These are phyloP conservation scores for Tiliqua scincoides DNA, from an alignment of 2,113 vertebrate genomes.

Conservation along the genomic window DNA sequence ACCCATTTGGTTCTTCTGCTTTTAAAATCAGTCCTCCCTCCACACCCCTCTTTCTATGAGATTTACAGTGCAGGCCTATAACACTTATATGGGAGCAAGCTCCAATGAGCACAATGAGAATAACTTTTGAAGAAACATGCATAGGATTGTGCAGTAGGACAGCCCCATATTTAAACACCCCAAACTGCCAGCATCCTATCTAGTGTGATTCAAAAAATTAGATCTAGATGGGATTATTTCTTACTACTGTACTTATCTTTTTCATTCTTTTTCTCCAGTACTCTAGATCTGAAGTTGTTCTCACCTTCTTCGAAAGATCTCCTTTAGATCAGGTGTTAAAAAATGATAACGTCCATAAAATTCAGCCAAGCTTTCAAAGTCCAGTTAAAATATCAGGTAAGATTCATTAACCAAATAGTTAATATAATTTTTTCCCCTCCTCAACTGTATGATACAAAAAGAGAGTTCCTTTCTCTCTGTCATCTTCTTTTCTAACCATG, in stretches of 20 bases:
- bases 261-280: conserved; percentile 77
- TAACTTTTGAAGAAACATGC: too few species aligned
- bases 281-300: conserved; percentile 95
- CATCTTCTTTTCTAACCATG: background rate
- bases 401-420: background rate
- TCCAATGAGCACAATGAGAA: too few species aligned
- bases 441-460: background rate
- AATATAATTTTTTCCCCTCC: background rate
- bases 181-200: background rate
- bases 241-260: background rate
- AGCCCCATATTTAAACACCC: background rate
- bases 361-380: conserved; percentile 94
- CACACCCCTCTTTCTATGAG: background rate
- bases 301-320: conserved; percentile 97
- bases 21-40: background rate
- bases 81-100: too few species aligned
- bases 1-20: background rate
- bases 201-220: background rate
- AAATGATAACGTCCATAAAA: conserved; percentile 93
- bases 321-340: conserved; percentile 94
- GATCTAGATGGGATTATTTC: background rate
- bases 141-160: too few species aligned
- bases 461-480: background rate
- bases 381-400: conserved; percentile 95
- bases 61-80: background rate